These are phyloP conservation scores for Hybos culiciformis DNA, from an alignment of 2,888 invertebrate genomes.

Conservation along the genomic window DNA sequence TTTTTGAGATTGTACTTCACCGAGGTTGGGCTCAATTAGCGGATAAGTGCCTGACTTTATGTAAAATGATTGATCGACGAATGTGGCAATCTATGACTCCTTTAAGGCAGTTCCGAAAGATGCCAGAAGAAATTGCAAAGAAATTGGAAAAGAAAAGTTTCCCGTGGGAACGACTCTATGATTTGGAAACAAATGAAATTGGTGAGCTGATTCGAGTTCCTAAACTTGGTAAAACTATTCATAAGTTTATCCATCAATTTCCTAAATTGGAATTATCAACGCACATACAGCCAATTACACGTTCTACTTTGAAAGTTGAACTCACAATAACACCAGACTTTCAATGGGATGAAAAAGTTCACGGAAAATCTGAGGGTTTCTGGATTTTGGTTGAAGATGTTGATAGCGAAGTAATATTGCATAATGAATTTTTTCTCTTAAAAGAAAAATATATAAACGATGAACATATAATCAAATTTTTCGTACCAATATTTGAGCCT, in stretches of 20 bases:
- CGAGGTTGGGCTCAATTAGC: conserved; percentile 95
- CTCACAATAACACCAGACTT: conserved; percentile 97
- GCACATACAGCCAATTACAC: conserved; percentile 94
- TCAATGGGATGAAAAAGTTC: conserved; percentile 94
- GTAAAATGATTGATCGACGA: conserved; percentile 96
- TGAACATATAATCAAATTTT: conserved; percentile 94
- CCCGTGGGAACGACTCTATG: conserved; percentile 88
- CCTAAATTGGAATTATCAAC: conserved; percentile 93
- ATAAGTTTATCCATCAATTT: conserved; percentile 77
- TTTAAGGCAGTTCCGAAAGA: conserved; percentile 88
- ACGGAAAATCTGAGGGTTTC: conserved; percentile 70
- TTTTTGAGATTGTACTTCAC: conserved; percentile 90
- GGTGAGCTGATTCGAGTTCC: conserved; percentile 55
- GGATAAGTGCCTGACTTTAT: conserved; percentile 86
- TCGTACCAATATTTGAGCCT: conserved; percentile 97
- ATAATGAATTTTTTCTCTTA: conserved; percentile 88
- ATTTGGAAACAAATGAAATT: conserved; percentile 92
- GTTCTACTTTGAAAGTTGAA: conserved; percentile 85
- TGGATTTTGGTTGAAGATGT: conserved; percentile 83
- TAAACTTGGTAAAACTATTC: conserved; percentile 69
- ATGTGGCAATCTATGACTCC: conserved; percentile 99
- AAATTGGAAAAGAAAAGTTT: conserved; percentile 97
- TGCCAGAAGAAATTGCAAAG: conserved; percentile 92
- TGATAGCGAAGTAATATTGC: conserved; percentile 79
- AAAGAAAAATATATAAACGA: conserved; percentile 90